Evolutionary conservation across 2,113 vertebrate genomes (phyloP), one percentile per base, ranked within the genome.

Genomic region (Nestor notabilis): DNA sequence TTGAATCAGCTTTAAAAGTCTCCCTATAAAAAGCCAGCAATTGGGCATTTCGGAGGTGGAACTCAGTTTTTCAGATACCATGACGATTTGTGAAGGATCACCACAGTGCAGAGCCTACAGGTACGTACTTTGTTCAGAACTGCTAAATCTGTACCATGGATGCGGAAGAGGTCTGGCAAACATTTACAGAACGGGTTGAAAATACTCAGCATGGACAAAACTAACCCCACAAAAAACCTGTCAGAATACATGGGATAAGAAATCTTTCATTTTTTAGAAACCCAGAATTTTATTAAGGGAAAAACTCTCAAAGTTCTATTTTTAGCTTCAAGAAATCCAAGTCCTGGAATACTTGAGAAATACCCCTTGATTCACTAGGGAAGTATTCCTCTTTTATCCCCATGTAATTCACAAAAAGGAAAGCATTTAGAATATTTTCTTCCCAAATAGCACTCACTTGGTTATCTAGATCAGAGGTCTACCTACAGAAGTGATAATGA

Each of bases 401-500:
- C 47, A 17, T 91, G 55, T 75, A 95, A 94, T 89, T 90, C 69
- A 87, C 39, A 77, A 94, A 79, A 13, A 77, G 9, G 46, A 70
- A 95, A 78, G 46, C 37, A 53, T 83, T 95, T 69, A 70, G 76
- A 95, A 66, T 92, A 77, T 93, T 94, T 95, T 53, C 28, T 72
- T 86, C 72, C 55, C 77, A 95, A 97, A 90, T 74, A 96, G 72
- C 50, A 63, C 46, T 81, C 44, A 28, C 68, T 76, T 68, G 77
- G 72, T 87, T 92, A 83, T 63, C 52, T 75, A 71, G 96, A 92
- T 95, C 91, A 95, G 93, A 94, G 87, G 80, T 91, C 83, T 96
- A 83, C 91, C 94, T 84, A 93, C 93, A 91, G 90, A 89, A 94
- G 83, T 50, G 39, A 46, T 60, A 95, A 95, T 75, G 93, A 86